Evolutionary conservation across 2,113 vertebrate genomes (phyloP).

Genomic region (Sceloporus tristichus): DNA sequence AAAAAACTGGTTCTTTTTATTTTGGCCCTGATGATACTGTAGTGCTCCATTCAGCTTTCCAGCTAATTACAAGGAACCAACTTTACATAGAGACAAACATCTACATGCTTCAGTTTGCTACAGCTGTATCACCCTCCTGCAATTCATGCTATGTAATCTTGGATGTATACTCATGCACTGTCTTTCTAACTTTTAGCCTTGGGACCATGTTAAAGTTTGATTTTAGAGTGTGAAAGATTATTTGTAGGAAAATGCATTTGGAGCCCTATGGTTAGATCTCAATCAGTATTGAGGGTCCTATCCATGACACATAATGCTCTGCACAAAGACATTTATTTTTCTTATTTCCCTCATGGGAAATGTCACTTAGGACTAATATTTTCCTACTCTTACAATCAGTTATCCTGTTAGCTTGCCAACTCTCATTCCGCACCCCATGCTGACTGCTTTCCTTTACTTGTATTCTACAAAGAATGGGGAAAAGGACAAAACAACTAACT

Average conservation of each 20-base stretch:
- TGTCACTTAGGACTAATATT: background rate
- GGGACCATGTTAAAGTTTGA: background rate
- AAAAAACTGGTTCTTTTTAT: too few species aligned
- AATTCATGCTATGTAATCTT: background rate
- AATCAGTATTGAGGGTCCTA: background rate
- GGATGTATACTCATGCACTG: background rate
- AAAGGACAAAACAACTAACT: background rate
- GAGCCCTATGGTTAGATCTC: background rate
- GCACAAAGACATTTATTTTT: background rate
- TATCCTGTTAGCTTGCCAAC: background rate
- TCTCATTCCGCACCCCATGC: background rate
- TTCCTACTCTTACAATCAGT: background rate
- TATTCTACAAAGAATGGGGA: background rate
- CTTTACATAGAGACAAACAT: background rate
- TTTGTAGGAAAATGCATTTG: too few species aligned
- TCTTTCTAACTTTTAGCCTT: background rate
- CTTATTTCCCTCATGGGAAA: background rate
- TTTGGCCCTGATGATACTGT: too few species aligned
- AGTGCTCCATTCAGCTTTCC: background rate
- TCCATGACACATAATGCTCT: too few species aligned
- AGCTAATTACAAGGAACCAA: background rate
- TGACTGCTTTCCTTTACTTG: background rate
- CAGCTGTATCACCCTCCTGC: too few species aligned
- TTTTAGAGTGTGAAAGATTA: background rate
- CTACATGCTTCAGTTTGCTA: background rate